Evolutionary conservation across 2,113 vertebrate species (phyloP), one percentile per base, ranked within the genome.

Genomic region (Labeo catla): DNA sequence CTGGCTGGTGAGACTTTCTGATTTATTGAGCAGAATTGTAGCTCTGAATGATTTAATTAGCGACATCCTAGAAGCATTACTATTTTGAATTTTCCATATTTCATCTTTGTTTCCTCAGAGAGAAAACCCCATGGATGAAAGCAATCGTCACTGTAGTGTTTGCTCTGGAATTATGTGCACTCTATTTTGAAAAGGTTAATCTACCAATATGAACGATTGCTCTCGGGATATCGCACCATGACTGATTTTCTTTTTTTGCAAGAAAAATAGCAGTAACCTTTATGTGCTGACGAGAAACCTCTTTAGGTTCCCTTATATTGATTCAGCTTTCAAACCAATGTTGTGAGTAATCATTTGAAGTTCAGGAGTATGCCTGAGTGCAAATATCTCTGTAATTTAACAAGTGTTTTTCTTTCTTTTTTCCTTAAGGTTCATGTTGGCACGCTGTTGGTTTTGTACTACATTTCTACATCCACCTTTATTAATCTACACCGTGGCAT

Each of bases 161-260:
- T 65, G 39, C n/a, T 65, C 59, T 23, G 59, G 43, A 81, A 81
- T 81, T 65, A 81, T 63, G 61, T 65, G 79, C n/a, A 23, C 23
- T 50, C 77, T 65, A 54, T 84, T 66, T 74, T 81, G 23, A 78
- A 89, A 87, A 87, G 54, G 82, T 89, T 88, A 84, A 83, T 87
- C 83, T 77, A 79, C 28, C 66, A 28, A 84, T 85, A 63, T 83
- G 76, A 89, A 81, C 80, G 63, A 88, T 87, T 84, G 72, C 76
- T 82, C 34, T 10, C 21, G 47, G 45, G 68, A 86, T 52, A 45
- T 28, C 19, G 3, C 52, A 45, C 65, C 34, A 45, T 83, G 34
- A 87, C 54, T 72, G 72, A 88, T 79, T 74, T 28, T 57, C 50
- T 68, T 72, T 52, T 54, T 80, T 73, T 77, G 23, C 79, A 43